These are phyloP conservation scores for Atopsyche davidsoni DNA, from an alignment of 1,140 invertebrate species.

Conservation along the genomic window DNA sequence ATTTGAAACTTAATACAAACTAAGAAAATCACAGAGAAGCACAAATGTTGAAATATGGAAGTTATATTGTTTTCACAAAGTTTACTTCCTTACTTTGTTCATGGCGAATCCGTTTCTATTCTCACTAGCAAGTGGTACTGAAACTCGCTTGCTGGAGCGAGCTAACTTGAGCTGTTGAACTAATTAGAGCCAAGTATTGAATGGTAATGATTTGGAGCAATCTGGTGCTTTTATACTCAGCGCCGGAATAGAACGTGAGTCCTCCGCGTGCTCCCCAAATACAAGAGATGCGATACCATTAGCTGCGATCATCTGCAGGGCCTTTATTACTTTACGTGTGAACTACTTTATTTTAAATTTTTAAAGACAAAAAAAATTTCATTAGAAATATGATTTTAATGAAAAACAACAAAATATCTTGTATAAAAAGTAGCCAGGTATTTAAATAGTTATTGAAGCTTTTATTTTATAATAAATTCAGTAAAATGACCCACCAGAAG, in stretches of 20 bases:
- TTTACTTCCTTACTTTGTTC: constrained; percentile 20
- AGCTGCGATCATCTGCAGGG: constrained; percentile 22
- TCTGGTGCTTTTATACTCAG: constrained; percentile 27
- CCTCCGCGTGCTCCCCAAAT: constrained; percentile 24
- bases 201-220: constrained; percentile 32
- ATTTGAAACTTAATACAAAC: not conserved
- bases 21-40: too few species aligned
- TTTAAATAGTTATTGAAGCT: too few species aligned
- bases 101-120: constrained; percentile 15
- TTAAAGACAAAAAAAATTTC: too few species aligned
- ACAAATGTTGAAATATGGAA: too few species aligned
- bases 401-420: too few species aligned
- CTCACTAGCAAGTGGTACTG: not conserved
- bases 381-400: too few species aligned
- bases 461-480: too few species aligned
- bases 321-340: too few species aligned
- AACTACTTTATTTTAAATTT: too few species aligned
- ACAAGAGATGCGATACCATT: constrained; percentile 18
- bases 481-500: too few species aligned
- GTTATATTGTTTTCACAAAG: too few species aligned
- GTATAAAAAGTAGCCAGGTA: too few species aligned
- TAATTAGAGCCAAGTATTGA: constrained; percentile 29
- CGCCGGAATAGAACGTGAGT: constrained; percentile 20
- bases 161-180: constrained; percentile 24
- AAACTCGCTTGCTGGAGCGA: constrained; percentile 8